Percentiles rank a stretch among this genome's conserved stretches.
These are phyloP conservation scores for Callopanchax toddi DNA, from an alignment of 2,113 vertebrate species.

Conservation along the genomic window DNA sequence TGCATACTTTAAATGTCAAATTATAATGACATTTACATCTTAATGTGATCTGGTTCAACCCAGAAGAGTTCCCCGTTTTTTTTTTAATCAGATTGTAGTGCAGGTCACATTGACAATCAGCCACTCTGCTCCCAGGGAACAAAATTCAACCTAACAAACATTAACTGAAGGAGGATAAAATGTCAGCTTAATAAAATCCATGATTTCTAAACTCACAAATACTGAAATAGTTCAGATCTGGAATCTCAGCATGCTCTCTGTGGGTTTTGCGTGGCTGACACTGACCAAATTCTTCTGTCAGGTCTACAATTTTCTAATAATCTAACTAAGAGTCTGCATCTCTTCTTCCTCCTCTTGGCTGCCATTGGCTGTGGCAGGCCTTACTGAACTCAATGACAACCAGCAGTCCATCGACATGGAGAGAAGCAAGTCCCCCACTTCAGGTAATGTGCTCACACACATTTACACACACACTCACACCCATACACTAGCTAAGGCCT, in stretches of 20 bases:
- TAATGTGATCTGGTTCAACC: not conserved
- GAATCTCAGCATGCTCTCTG: slow-evolving; percentile 3
- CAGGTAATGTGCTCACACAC: slow-evolving; percentile 83
- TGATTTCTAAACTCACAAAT: not conserved
- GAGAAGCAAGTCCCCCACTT: slow-evolving; percentile 95
- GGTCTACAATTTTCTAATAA: slow-evolving; percentile 21
- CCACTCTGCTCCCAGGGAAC: slow-evolving; percentile 33
- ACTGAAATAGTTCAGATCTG: not conserved
- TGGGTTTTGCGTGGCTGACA: slow-evolving; percentile 53
- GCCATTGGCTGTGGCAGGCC: slow-evolving; percentile 79
- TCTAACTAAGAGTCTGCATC: slow-evolving; percentile 23
- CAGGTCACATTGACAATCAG: slow-evolving; percentile 62
- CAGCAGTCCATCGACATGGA: slow-evolving; percentile 93
- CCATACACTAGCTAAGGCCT: not conserved
- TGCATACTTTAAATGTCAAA: slow-evolving; percentile 12
- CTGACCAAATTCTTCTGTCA: slow-evolving; percentile 37
- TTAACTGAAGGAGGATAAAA: not conserved
- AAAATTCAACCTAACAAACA: slow-evolving; percentile 3
- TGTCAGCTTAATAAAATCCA: not conserved
- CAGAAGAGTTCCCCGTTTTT: not conserved
- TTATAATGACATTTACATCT: slow-evolving; percentile 15
- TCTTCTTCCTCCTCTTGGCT: slow-evolving; percentile 36
- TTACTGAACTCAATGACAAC: slow-evolving; percentile 95
- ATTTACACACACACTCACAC: slow-evolving; percentile 13
- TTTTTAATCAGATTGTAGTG: slow-evolving; percentile 50